Conservation (phyloP, 2,113 vertebrate genomes). For the Otus sunia region DNA sequence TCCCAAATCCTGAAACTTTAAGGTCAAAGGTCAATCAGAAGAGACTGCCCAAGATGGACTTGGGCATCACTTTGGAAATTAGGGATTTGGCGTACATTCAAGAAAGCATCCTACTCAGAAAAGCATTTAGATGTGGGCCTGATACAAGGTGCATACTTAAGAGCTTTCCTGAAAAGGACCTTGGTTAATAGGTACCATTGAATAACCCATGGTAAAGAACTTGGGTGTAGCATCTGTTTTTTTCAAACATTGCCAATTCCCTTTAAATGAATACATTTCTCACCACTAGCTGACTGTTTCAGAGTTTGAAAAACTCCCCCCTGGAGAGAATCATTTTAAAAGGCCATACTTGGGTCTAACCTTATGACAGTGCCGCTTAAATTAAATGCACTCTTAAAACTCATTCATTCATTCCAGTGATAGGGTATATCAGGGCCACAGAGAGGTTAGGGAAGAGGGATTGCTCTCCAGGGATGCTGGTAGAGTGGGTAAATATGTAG, state of each 20-base stretch:
- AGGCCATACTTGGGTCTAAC: background rate
- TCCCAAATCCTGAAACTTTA: background rate
- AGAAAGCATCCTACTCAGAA: background rate
- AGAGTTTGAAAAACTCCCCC: background rate
- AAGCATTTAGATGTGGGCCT: background rate
- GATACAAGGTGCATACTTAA: accelerated
- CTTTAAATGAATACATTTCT: background rate
- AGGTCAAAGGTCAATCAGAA: background rate
- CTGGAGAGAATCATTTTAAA: background rate
- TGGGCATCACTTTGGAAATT: background rate
- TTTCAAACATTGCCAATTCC: background rate
- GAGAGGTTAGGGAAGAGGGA: conserved; percentile 47
- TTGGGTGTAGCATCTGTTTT: background rate
- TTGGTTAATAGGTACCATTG: background rate
- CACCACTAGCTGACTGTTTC: background rate
- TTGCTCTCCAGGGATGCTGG: conserved; percentile 49
- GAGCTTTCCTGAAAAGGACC: background rate
- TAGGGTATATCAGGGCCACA: conserved; percentile 18
- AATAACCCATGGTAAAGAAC: background rate
- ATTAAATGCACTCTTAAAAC: conserved; percentile 53
- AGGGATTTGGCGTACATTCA: background rate
- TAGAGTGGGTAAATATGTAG: conserved; percentile 13
- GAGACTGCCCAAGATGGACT: background rate
- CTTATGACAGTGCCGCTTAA: conserved; percentile 10
- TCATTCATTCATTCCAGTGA: conserved; percentile 31